phyloP scores from a whole-genome alignment of 2,113 vertebrate genomes.

The Ornithorhynchus anatinus region DNA sequence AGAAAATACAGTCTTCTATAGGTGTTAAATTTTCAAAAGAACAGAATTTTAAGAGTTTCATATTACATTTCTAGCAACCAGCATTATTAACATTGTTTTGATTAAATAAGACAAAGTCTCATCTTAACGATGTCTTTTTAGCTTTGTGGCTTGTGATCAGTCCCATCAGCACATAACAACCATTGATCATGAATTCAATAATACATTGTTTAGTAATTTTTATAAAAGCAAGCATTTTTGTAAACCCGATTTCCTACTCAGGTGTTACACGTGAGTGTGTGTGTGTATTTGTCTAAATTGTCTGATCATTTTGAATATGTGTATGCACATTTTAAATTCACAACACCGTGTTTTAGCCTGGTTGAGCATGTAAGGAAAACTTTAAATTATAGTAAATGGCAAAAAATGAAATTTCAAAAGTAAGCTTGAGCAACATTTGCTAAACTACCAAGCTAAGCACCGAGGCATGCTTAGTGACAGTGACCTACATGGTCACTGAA shows the following conservation, averaged over 20 bases:
- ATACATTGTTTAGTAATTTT: constrained; percentile 33
- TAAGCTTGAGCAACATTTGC: constrained; percentile 75
- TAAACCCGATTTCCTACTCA: constrained; percentile 10
- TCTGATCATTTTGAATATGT: constrained; percentile 7
- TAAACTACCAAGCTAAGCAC: constrained; percentile 81
- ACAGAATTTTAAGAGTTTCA: constrained; percentile 49
- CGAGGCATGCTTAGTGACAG: constrained; percentile 93
- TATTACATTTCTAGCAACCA: constrained; percentile 13
- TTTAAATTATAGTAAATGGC: constrained; percentile 62
- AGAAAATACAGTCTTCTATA: constrained; percentile 69
- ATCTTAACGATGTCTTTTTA: constrained; percentile 22
- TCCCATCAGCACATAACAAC: not conserved
- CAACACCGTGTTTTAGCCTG: constrained; percentile 29
- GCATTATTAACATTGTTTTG: constrained; percentile 41
- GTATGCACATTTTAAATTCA: constrained; percentile 22
- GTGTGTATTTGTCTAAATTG: constrained; percentile 16
- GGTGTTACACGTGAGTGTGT: constrained; percentile 18
- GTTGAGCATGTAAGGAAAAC: constrained; percentile 44
- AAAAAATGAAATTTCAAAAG: constrained; percentile 75
- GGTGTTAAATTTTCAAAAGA: constrained; percentile 71
- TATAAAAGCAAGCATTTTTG: constrained; percentile 1
- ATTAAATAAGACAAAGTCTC: constrained; percentile 53
- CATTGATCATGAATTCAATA: constrained; percentile 31
- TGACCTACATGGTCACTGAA: constrained; percentile 99
- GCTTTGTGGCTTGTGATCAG: not conserved